Evolutionary conservation across 2,113 vertebrate species (phyloP), one percentile per base, ranked within the genome.

Genomic region (Corvus hawaiiensis): DNA sequence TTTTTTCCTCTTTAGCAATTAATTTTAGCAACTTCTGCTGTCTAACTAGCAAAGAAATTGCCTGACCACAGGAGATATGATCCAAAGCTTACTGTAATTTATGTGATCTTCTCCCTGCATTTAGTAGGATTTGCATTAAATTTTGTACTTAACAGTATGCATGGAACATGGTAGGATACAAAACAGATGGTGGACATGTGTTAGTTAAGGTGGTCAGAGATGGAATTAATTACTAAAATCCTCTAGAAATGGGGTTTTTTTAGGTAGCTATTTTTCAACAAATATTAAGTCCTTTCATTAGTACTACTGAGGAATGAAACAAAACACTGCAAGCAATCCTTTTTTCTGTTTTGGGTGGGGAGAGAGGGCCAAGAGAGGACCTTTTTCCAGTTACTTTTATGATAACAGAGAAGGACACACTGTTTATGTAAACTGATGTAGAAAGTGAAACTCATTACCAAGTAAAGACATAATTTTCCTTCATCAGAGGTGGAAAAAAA

Each of bases 91-190:
- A 52, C 67, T 69, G 30, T 67, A 87, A 80, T 76, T 89, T 79
- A 32, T 93, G 67, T 69, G 39, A 74, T 77, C 13, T 92, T 89
- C 74, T 68, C 43, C 16, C 23, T 74, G 67, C 55, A 80, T 84
- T 94, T 79, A 90, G 58, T 55, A 83, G 74, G 63, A 89, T 96
- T 96, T 94, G 51, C 59, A 93, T 82, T 87, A 89, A 62, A 74
- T 67, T 92, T 90, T 71, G 8, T 64, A 55, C 59, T 73, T 77
- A 83, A 10, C 3, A 73, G 66, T 73, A 66, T 54, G 12, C 43
- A 56, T 35, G 17, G 16, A 85, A 75, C 3, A 23, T 33, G 37
- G 15, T 27, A 76, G 16, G 11, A n/a, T 17, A 56, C 23, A 79
- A 88, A 87, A 33, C 10, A 75, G 24, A 28, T 92, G 55, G 32